Evolutionary conservation across 2,797 vertebrate species (phyloP).

Genomic region (Sternarchorhynchus goeldii): DNA sequence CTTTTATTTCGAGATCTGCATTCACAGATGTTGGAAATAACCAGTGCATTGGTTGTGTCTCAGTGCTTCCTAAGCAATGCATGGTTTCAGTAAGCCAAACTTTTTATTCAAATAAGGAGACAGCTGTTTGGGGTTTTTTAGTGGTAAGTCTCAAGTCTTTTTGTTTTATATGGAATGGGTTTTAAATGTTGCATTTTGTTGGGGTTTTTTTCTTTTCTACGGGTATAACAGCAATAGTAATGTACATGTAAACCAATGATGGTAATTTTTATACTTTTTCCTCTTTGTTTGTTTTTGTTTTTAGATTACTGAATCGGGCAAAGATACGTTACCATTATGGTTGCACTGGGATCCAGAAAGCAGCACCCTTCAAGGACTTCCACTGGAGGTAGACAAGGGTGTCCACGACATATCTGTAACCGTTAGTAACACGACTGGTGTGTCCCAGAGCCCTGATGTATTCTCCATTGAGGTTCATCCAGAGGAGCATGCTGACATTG

Average conservation of each 20-base stretch:
- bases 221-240: too few relatives aligned
- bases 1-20: not conserved
- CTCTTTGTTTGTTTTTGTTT: slow-evolving; percentile 12
- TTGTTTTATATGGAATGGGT: too few relatives aligned
- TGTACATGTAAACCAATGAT: slow-evolving; percentile 5
- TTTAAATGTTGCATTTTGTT: too few relatives aligned
- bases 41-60: not conserved
- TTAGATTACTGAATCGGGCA: slow-evolving; percentile 88
- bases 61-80: not conserved
- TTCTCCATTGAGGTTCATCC: slow-evolving; percentile 93
- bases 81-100: not conserved
- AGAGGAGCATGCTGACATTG: slow-evolving; percentile 85
- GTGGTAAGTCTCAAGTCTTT: too few relatives aligned
- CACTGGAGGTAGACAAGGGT: slow-evolving; percentile 91
- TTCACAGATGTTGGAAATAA: not conserved
- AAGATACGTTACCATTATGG: slow-evolving; percentile 88
- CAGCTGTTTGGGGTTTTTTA: not conserved
- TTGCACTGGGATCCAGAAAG: slow-evolving; percentile 85
- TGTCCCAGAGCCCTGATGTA: slow-evolving; percentile 78
- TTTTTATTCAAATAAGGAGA: not conserved
- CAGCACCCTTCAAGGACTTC: slow-evolving; percentile 85
- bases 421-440: slow-evolving; percentile 76
- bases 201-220: too few relatives aligned
- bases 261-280: slow-evolving; percentile 26
- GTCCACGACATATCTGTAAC: slow-evolving; percentile 90